phyloP scores from a whole-genome alignment of 2,888 invertebrate genomes.

The Dasysyrphus tricinctus region DNA sequence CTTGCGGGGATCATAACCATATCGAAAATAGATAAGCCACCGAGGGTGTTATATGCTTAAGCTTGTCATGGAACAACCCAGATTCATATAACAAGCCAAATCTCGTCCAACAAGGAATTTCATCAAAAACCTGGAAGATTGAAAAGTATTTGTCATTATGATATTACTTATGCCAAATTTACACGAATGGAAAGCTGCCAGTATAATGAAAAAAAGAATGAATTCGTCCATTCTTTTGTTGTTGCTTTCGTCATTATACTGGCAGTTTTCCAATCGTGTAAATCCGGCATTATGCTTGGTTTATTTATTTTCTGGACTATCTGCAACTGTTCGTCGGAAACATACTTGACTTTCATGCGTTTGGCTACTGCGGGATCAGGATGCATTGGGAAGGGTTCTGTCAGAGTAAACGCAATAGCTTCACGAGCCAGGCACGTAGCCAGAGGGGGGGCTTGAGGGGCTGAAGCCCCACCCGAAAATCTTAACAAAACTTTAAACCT shows the following conservation, averaged over 20 bases:
- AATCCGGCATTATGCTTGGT: no score
- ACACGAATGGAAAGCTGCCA: no score
- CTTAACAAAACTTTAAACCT: no score
- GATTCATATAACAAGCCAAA: slow-evolving; percentile 89
- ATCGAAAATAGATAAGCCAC: slow-evolving; percentile 93
- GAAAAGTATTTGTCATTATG: not conserved
- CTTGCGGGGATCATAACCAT: slow-evolving; percentile 95
- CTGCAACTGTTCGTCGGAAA: slow-evolving; percentile 84
- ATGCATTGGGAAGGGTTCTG: slow-evolving; percentile 86
- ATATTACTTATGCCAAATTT: no score
- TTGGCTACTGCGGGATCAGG: slow-evolving; percentile 86
- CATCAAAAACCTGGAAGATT: slow-evolving; percentile 88
- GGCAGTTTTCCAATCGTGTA: no score
- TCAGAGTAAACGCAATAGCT: slow-evolving; percentile 87
- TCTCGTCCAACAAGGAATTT: slow-evolving; percentile 95
- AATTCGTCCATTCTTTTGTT: no score
- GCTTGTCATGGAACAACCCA: slow-evolving; percentile 85
- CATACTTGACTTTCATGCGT: slow-evolving; percentile 84
- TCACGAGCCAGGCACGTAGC: no score
- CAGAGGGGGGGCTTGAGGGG: no score
- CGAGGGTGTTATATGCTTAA: slow-evolving; percentile 92
- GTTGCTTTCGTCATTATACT: no score
- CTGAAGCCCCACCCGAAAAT: no score
- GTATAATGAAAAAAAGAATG: no score
- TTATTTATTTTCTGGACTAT: slow-evolving; percentile 83